Evolutionary conservation across 2,888 invertebrate genomes (phyloP).

Genomic region (Silvanus unidentatus): DNA sequence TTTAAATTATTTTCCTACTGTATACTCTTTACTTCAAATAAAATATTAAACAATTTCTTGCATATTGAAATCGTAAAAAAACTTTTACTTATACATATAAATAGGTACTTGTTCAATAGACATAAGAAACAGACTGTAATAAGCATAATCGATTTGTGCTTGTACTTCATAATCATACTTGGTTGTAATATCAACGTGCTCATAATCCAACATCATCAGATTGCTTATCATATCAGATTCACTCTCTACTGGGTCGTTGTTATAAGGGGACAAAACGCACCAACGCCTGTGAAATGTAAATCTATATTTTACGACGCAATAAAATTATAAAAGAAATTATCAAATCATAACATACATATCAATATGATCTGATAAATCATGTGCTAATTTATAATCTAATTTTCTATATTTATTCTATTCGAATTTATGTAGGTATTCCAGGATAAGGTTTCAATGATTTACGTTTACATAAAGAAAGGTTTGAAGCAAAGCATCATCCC

Average conservation of each 20-base stretch:
- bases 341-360: no score
- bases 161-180: conserved; percentile 50
- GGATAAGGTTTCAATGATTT: no score
- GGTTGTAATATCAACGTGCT: conserved; percentile 54
- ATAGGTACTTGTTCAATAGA: conserved; percentile 37
- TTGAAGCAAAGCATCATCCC: no score
- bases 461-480: conserved; percentile 42
- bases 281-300: conserved; percentile 21
- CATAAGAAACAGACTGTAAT: no score
- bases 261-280: conserved; percentile 18
- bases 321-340: no score
- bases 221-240: conserved; percentile 34
- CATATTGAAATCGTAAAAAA: conserved; percentile 2
- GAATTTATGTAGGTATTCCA: no score
- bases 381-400: no score
- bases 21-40: no score
- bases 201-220: conserved; percentile 35
- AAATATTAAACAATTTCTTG: neutral
- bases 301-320: no score
- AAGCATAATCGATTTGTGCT: conserved; percentile 42
- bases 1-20: conserved; percentile 4
- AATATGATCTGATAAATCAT: no score
- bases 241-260: conserved; percentile 25
- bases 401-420: no score
- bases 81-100: neutral